Percentiles rank a stretch among this genome's conserved stretches.
Evolutionary conservation across 2,888 invertebrate genomes (phyloP).

Genomic region (Netelia fuscicornis): DNA sequence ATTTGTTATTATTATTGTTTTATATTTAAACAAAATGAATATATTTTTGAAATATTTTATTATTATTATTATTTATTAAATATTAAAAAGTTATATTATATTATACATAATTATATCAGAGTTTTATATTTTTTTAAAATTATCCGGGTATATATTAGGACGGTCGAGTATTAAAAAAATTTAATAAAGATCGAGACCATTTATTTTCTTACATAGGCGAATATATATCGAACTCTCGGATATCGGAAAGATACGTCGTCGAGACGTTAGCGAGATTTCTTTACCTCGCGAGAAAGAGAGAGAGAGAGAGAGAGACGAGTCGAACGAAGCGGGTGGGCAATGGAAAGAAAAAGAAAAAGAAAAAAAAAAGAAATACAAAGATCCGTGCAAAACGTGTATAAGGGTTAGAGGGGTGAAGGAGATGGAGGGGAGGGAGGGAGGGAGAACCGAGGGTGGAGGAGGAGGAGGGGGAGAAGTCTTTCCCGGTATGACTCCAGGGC

Average conservation of each 20-base stretch:
- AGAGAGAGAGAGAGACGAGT: constrained; percentile 6
- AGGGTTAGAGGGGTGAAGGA: neutral
- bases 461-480: constrained; percentile 24
- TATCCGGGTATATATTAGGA: too few species aligned
- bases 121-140: too few species aligned
- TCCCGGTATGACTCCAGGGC: constrained; percentile 45
- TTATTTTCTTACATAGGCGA: too few species aligned
- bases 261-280: constrained; percentile 21
- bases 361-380: neutral
- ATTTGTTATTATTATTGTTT: too few species aligned
- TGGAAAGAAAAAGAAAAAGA: neutral
- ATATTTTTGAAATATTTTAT: too few species aligned
- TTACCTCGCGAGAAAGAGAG: constrained; percentile 29
- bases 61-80: too few species aligned
- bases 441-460: neutral
- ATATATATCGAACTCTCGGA: neutral
- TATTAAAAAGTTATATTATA: too few species aligned
- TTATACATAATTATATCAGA: too few species aligned
- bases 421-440: constrained; percentile 5
- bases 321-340: neutral
- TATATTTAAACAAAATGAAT: too few species aligned
- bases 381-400: neutral
- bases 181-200: too few species aligned
- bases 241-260: neutral
- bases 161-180: too few species aligned